A percentile compares a stretch with the other conserved stretches of the same genome.
Evolutionary conservation across 2,888 invertebrate species (phyloP).

Genomic region (Graphium colonna): DNA sequence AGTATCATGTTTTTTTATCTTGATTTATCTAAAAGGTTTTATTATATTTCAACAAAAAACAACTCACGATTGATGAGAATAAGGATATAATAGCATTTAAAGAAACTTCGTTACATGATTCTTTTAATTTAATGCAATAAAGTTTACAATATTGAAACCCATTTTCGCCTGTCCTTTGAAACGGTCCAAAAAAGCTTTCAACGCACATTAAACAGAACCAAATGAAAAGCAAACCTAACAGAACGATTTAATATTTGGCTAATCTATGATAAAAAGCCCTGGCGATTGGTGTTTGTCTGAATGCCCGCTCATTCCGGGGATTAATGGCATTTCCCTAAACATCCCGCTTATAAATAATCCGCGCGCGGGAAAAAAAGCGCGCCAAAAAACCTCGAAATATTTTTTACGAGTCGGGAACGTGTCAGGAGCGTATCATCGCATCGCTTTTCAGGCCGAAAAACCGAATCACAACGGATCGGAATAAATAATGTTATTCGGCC

Average conservation of each 20-base stretch:
- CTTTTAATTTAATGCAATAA: too few relatives aligned
- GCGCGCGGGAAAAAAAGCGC: slow-evolving; percentile 25
- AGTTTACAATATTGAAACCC: background rate
- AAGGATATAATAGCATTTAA: too few relatives aligned
- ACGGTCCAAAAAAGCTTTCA: slow-evolving; percentile 9
- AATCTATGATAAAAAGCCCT: slow-evolving; percentile 23
- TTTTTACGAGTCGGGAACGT: slow-evolving; percentile 39
- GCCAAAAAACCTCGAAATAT: slow-evolving; percentile 31
- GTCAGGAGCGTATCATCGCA: slow-evolving; percentile 41
- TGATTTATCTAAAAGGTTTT: background rate
- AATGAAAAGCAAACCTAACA: slow-evolving; percentile 18
- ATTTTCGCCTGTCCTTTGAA: background rate
- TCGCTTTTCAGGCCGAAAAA: slow-evolving; percentile 36
- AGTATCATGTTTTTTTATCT: background rate
- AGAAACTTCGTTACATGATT: too few relatives aligned
- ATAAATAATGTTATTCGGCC: slow-evolving; percentile 35
- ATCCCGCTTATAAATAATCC: slow-evolving; percentile 32
- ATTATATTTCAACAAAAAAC: background rate
- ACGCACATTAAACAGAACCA: slow-evolving; percentile 14
- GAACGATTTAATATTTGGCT: slow-evolving; percentile 17
- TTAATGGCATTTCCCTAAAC: slow-evolving; percentile 34
- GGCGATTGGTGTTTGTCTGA: slow-evolving; percentile 27
- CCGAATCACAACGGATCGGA: slow-evolving; percentile 34
- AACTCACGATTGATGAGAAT: too few relatives aligned
- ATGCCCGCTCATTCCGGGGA: slow-evolving; percentile 30